Evolutionary conservation across 2,797 vertebrate genomes (phyloP).

Genomic region (Iguana delicatissima): DNA sequence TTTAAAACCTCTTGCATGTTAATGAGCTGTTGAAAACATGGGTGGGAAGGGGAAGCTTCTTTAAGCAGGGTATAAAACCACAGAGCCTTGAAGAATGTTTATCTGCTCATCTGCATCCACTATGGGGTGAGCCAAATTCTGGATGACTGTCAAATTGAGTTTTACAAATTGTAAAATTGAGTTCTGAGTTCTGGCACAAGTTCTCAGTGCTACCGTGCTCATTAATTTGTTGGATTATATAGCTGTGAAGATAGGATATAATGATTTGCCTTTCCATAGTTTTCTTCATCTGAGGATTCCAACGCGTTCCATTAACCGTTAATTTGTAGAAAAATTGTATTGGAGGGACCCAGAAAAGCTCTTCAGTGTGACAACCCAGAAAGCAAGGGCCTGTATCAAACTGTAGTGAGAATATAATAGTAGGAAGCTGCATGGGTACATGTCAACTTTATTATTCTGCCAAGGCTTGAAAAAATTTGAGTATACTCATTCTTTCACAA

Average conservation of each 20-base stretch:
- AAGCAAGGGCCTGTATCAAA: background rate
- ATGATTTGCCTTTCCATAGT: background rate
- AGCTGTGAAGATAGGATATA: background rate
- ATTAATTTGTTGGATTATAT: background rate
- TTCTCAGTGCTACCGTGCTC: slow-evolving; percentile 9
- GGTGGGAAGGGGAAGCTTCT: background rate
- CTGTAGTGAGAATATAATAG: background rate
- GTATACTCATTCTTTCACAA: background rate
- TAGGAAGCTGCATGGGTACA: background rate
- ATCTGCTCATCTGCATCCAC: slow-evolving; percentile 13
- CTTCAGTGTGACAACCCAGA: background rate
- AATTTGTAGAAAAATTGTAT: background rate
- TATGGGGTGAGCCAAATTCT: slow-evolving; percentile 19
- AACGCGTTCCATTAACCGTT: slow-evolving; percentile 5
- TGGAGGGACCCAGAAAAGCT: background rate
- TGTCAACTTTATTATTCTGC: background rate
- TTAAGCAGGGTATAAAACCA: slow-evolving; percentile 17
- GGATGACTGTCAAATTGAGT: slow-evolving; percentile 26
- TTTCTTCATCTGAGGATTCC: background rate
- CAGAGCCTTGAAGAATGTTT: slow-evolving; percentile 37
- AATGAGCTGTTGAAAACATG: background rate
- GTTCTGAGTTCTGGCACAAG: slow-evolving; percentile 25
- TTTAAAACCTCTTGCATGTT: slow-evolving; percentile 17
- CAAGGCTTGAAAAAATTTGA: background rate
- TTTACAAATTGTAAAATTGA: slow-evolving; percentile 13